These are phyloP conservation scores for Thaumetopoea pityocampa DNA, from an alignment of 1,140 invertebrate species.

Conservation along the genomic window DNA sequence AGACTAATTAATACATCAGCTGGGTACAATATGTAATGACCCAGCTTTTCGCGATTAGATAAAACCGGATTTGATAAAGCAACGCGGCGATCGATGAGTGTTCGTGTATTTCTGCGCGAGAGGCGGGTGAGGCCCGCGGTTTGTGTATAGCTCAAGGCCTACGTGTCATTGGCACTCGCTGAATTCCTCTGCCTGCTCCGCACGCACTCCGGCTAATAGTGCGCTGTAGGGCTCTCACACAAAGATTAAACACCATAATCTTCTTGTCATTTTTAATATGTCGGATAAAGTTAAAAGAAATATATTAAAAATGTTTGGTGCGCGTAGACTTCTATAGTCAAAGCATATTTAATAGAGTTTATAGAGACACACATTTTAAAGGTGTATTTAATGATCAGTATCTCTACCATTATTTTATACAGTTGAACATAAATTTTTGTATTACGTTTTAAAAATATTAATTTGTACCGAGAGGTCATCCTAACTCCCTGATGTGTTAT, in stretches of 20 bases:
- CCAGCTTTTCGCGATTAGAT: conserved; percentile 6
- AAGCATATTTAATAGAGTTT: not conserved
- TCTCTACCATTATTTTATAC: too few species aligned
- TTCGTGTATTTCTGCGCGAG: conserved; percentile 4
- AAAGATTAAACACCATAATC: conserved; percentile 7
- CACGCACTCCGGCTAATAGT: conserved; percentile 37
- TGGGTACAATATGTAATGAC: conserved; percentile 2
- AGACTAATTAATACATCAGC: too few species aligned
- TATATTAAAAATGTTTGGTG: too few species aligned
- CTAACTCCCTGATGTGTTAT: too few species aligned
- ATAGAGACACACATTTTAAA: not conserved
- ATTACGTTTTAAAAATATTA: too few species aligned
- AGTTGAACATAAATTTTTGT: too few species aligned
- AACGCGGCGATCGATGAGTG: conserved; percentile 4
- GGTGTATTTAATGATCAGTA: too few species aligned
- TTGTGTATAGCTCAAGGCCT: conserved; percentile 43
- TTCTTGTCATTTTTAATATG: not conserved
- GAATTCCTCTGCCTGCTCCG: conserved; percentile 14
- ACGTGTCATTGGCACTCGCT: conserved; percentile 50
- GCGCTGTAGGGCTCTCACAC: conserved; percentile 14
- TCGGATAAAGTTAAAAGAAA: conserved; percentile 1
- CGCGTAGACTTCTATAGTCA: too few species aligned
- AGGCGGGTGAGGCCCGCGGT: conserved; percentile 28
- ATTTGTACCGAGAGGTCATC: too few species aligned
- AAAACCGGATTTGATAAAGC: conserved; percentile 9